Evolutionary conservation across 2,888 invertebrate species (phyloP).

Genomic region (Nasonia oneida): DNA sequence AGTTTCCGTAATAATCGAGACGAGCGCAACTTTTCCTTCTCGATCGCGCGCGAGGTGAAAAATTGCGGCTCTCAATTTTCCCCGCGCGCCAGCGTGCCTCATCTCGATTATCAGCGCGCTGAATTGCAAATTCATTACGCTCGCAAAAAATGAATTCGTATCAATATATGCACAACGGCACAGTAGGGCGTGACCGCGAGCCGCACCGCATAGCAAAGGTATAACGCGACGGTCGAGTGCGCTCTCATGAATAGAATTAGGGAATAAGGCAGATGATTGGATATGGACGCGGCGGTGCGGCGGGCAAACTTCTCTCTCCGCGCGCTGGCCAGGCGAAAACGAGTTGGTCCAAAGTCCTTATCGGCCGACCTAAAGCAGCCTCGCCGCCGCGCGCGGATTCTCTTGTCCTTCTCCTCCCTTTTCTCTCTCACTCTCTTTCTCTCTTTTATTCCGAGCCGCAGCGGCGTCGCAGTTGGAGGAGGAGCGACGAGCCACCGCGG

Average conservation of each 20-base stretch:
- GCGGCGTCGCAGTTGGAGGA: conserved; percentile 31
- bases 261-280: conserved; percentile 58
- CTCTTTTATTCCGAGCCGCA: conserved; percentile 11
- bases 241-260: conserved; percentile 50
- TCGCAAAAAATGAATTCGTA: neutral
- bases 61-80: neutral
- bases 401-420: neutral
- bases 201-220: neutral
- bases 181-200: neutral
- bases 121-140: too few species aligned
- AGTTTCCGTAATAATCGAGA: conserved; percentile 39
- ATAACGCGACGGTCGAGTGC: neutral
- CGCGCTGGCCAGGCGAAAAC: conserved; percentile 17
- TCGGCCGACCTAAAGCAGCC: conserved; percentile 17
- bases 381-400: neutral
- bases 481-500: conserved; percentile 52
- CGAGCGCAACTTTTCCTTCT: neutral
- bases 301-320: conserved; percentile 27
- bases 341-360: conserved; percentile 54
- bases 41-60: neutral
- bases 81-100: neutral
- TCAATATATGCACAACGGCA: neutral
- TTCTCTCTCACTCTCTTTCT: neutral
- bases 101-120: neutral
- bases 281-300: conserved; percentile 43